These are phyloP conservation scores for Callyntrura guangdongensis DNA, from an alignment of 2,888 invertebrate genomes.

Conservation along the genomic window DNA sequence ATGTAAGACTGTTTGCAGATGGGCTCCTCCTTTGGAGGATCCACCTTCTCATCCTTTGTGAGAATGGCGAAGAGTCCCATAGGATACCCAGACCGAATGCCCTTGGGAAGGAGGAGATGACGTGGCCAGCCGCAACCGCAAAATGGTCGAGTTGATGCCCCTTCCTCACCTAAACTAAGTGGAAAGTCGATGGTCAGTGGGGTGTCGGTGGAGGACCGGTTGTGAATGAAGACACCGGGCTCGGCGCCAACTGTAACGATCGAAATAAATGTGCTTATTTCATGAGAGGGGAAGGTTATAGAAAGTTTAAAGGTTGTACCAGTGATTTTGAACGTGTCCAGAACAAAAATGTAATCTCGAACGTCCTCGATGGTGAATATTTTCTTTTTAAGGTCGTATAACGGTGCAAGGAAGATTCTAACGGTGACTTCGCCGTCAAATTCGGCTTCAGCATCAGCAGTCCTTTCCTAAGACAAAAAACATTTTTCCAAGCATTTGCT, in stretches of 20 bases:
- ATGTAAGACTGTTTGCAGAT: slow-evolving; percentile 71
- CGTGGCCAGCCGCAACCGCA: slow-evolving; percentile 90
- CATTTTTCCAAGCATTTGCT: slow-evolving; percentile 64
- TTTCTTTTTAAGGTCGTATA: no score
- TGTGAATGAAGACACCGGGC: slow-evolving; percentile 63
- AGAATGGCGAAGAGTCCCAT: slow-evolving; percentile 81
- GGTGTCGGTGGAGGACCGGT: slow-evolving; percentile 54
- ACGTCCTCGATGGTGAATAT: no score
- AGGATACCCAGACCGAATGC: slow-evolving; percentile 88
- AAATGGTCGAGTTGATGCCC: slow-evolving; percentile 38
- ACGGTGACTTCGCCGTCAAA: no score
- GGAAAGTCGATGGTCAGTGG: slow-evolving; percentile 3
- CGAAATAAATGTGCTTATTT: slow-evolving; percentile 73
- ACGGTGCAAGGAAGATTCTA: no score
- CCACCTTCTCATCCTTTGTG: slow-evolving; percentile 78
- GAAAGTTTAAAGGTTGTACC: no score
- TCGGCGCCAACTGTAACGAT: neutral
- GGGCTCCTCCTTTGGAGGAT: slow-evolving; percentile 50
- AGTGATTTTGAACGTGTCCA: slow-evolving; percentile 79
- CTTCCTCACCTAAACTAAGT: neutral
- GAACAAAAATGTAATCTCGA: no score
- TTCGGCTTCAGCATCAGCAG: no score
- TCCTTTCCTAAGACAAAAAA: no score
- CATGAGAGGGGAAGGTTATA: no score
- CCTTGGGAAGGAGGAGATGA: slow-evolving; percentile 90